phyloP scores from a whole-genome alignment of 2,797 vertebrate genomes.

The Crenuchus spilurus region DNA sequence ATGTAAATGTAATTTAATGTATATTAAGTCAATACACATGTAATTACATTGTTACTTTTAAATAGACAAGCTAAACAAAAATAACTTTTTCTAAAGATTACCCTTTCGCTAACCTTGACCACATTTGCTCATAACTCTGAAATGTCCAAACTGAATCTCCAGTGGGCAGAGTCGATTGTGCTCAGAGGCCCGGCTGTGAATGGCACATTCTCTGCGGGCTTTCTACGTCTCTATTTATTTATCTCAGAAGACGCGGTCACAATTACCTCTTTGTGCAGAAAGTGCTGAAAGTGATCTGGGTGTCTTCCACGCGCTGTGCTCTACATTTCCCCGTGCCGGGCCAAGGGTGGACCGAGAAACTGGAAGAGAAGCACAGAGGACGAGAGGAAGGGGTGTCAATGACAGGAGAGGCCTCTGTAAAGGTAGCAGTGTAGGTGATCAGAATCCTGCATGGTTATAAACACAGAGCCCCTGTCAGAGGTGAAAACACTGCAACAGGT shows the following conservation, averaged over 20 bases:
- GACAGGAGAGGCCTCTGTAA: neutral
- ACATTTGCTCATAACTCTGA: constrained; percentile 13
- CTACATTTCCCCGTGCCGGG: constrained; percentile 70
- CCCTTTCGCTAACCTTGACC: neutral
- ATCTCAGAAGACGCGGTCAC: constrained; percentile 38
- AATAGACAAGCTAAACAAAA: too few relatives aligned
- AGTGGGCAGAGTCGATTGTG: constrained; percentile 1
- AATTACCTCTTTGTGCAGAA: constrained; percentile 74
- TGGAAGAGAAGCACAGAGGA: constrained; percentile 35
- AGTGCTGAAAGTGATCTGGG: constrained; percentile 59
- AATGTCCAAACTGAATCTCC: constrained; percentile 14
- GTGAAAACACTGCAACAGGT: constrained; percentile 45
- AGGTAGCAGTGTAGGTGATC: constrained; percentile 1
- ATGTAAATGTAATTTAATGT: neutral
- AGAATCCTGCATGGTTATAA: neutral
- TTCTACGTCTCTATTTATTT: constrained; percentile 49
- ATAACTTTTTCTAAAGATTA: neutral
- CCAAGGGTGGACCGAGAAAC: constrained; percentile 33
- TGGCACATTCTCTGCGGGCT: constrained; percentile 27
- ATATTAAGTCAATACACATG: neutral
- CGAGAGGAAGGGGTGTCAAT: constrained; percentile 5
- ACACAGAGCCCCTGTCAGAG: constrained; percentile 1
- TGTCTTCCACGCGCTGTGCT: constrained; percentile 52
- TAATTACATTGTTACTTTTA: neutral
- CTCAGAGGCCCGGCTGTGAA: constrained; percentile 10